phyloP scores from a whole-genome alignment of 2,113 vertebrate species.

The Cathartes aura region DNA sequence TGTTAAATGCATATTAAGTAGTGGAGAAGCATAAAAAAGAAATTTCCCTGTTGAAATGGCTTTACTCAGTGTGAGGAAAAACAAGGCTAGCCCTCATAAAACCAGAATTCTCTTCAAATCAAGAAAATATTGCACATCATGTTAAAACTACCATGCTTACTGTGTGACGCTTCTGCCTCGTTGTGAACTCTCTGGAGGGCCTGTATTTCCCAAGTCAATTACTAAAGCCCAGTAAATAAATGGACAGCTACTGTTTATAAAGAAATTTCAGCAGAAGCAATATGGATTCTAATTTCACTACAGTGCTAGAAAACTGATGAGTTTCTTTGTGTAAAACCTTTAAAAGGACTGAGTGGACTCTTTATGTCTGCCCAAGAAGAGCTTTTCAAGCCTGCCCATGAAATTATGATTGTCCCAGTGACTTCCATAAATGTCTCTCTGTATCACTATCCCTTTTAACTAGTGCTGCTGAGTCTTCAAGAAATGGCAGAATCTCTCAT shows the following conservation, averaged over 20 bases:
- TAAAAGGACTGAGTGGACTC: conserved; percentile 56
- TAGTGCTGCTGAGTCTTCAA: conserved; percentile 34
- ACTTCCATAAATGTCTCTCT: conserved; percentile 62
- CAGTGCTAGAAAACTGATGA: conserved; percentile 28
- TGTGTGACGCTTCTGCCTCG: neutral
- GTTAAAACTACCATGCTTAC: neutral
- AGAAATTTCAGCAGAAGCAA: neutral
- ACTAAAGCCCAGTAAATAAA: conserved; percentile 18
- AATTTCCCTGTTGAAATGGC: neutral
- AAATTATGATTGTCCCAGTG: conserved; percentile 15
- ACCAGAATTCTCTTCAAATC: neutral
- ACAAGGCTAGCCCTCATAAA: neutral
- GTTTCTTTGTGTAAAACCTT: conserved; percentile 61
- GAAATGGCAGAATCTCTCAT: conserved; percentile 25
- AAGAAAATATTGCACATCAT: neutral
- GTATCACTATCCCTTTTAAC: neutral
- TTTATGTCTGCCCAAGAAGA: conserved; percentile 11
- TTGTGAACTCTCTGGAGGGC: neutral
- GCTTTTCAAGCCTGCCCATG: conserved; percentile 50
- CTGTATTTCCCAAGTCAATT: neutral
- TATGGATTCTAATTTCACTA: conserved; percentile 37
- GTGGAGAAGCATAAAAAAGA: neutral
- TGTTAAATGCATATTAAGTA: conserved; percentile 24
- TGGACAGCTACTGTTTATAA: neutral
- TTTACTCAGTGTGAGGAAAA: neutral